Evolutionary conservation across 2,888 invertebrate genomes (phyloP), one percentile per base, ranked within the genome.

Genomic region (Pecten maximus): DNA sequence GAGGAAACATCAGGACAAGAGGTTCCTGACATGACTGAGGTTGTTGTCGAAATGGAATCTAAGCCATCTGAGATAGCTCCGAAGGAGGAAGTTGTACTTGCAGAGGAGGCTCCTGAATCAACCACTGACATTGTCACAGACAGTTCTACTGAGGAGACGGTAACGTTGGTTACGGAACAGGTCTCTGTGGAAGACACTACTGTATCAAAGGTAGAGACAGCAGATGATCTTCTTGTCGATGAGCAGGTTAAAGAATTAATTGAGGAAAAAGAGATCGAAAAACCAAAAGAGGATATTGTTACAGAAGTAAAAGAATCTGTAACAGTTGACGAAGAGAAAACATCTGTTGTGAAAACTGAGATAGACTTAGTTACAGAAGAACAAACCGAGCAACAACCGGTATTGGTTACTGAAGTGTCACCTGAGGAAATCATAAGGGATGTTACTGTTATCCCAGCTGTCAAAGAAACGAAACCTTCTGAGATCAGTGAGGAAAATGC

Each of bases 71-170:
- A 93, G 87, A 91, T 94, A 28, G 87, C 88, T 10, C 60, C 92
- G n/a, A 92, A 93, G 23, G 54, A 93, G 86, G 89, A 74, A 16
- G 91, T 91, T 87, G 87, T 92, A 90, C 90, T 91, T 50, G 50
- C 88, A 89, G 90, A 93, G 86, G 88, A 92, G 87, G 92, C 94
- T 12, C 90, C 90, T 39, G 90, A 92, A 87, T 91, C 89, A 87
- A 89, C 91, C 44, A 92, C 91, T 39, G 93, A 92, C 19, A 44
- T 88, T 0, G 44, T 89, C 35, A 40, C 74, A 90, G 88, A 90
- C n/a, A 91, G 91, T 15, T 88, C 90, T 40, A 87, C 89, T 12
- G 88, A 93, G 87, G 90, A 91, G 88, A 28, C 89, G 23, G 92
- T 74, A 15, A 74, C 88, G 50, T 89, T 87, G 4, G 91, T 93